Evolutionary conservation across 2,888 invertebrate genomes (phyloP), one percentile per base, ranked within the genome.

Genomic region (Andrena haemorrhoa): DNA sequence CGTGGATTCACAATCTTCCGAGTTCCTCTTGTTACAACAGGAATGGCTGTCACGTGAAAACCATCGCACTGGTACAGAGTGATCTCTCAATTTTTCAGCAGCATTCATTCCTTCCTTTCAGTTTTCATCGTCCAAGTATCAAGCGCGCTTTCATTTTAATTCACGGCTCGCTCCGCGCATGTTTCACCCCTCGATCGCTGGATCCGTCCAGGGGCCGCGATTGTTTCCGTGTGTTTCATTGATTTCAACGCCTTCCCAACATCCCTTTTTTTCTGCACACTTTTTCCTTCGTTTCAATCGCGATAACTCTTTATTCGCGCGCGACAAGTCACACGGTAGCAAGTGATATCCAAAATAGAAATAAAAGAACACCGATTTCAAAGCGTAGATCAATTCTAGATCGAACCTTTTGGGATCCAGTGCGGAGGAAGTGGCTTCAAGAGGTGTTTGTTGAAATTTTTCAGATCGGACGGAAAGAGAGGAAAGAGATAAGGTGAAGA

Each of bases 371-470:
- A 0, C 41, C 5, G 41, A 16, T 41, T 16, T 41, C 41, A 41
- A 41, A 41, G 41, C 12, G 41, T 16, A 16, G 16, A 58, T 26
- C 26, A 8, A 1, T 5, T 33, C 26, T 41, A 71, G 20, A 2
- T 20, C 7, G 3, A 16, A 26, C 6, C 1, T 10, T 16, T 41
- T 41, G 41, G 41, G 41, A 41, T 4, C 16, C 41, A 16, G 41
- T 41, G 23, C 49, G 8, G 23, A 51, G 8, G 49, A 41, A 33
- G 20, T 51, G 51, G n/a, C 2, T 51, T 20, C 8, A 51, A 51
- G 3, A 4, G 23, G 56, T 20, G 20, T 20, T 12, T 65, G 3
- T 81, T 81, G 74, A 61, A 49, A 75, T 82, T 82, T 82, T 82
- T 75, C 82, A 82, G 82, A 68, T 75, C 66, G 10, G 10, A 41